These are phyloP conservation scores for Miniopterus natalensis DNA, from an alignment of 2,113 vertebrate species.

Conservation along the genomic window DNA sequence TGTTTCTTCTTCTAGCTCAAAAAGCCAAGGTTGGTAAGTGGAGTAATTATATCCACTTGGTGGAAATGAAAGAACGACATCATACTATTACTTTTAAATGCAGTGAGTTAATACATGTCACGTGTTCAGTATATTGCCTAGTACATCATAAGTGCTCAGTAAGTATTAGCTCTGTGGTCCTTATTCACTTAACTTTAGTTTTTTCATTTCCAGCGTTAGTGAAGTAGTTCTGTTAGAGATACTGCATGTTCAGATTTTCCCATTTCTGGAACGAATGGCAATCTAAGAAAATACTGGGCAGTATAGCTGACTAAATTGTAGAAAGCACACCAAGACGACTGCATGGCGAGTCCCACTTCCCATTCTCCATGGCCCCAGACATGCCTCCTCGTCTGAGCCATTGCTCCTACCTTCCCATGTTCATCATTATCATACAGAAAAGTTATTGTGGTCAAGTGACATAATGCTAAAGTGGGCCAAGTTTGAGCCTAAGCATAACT, in stretches of 20 bases:
- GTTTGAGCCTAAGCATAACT: background rate
- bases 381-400: background rate
- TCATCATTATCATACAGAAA: background rate
- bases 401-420: background rate
- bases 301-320: background rate
- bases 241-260: background rate
- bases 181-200: background rate
- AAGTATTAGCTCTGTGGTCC: background rate
- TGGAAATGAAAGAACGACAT: background rate
- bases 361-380: background rate
- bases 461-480: background rate
- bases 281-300: background rate
- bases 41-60: background rate
- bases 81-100: conserved; percentile 28
- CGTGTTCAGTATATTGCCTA: background rate
- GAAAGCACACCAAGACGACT: background rate
- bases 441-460: background rate
- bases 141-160: background rate
- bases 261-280: background rate
- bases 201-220: background rate
- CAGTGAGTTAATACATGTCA: background rate
- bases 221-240: background rate
- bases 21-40: background rate
- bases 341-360: background rate
- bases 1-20: background rate